A percentile compares a stretch with the other conserved stretches of the same genome.
These are phyloP conservation scores for Odontothrips loti DNA, from an alignment of 2,888 invertebrate genomes.

Conservation along the genomic window DNA sequence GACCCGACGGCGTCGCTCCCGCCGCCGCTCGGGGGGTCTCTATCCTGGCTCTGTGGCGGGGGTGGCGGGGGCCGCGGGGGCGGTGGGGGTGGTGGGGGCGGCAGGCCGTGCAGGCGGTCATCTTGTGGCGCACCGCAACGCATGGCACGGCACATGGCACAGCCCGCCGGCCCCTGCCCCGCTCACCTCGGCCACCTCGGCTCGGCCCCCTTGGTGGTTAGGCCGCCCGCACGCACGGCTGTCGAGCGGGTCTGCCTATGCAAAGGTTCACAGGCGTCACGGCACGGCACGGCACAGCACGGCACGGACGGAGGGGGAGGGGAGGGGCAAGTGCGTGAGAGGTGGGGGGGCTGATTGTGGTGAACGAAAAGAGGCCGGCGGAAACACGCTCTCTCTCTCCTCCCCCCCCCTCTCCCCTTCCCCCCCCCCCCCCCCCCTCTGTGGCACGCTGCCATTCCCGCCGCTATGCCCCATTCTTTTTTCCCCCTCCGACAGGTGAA, in stretches of 20 bases:
- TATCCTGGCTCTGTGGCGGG: too few relatives aligned
- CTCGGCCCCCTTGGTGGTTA: neutral
- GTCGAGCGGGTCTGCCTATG: neutral
- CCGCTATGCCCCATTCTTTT: neutral
- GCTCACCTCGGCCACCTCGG: too few relatives aligned
- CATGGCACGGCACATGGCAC: neutral
- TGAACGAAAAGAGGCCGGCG: neutral
- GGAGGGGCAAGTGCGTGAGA: neutral
- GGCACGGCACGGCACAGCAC: neutral
- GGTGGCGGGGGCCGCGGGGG: too few relatives aligned
- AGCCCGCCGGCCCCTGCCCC: too few relatives aligned
- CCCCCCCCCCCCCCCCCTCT: neutral
- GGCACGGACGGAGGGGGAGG: neutral
- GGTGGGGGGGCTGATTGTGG: neutral
- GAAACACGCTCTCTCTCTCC: neutral
- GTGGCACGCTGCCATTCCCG: neutral
- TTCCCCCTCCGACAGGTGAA: constrained; percentile 5
- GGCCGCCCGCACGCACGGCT: neutral
- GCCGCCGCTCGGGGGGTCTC: too few relatives aligned
- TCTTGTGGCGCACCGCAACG: constrained; percentile 7
- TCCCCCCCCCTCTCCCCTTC: neutral
- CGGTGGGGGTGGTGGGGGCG: too few relatives aligned
- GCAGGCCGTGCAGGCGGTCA: neutral
- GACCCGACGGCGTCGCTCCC: too few relatives aligned
- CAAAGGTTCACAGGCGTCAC: neutral